These are phyloP conservation scores for Lithophane semibrunnea DNA, from an alignment of 2,888 invertebrate genomes.

Conservation along the genomic window DNA sequence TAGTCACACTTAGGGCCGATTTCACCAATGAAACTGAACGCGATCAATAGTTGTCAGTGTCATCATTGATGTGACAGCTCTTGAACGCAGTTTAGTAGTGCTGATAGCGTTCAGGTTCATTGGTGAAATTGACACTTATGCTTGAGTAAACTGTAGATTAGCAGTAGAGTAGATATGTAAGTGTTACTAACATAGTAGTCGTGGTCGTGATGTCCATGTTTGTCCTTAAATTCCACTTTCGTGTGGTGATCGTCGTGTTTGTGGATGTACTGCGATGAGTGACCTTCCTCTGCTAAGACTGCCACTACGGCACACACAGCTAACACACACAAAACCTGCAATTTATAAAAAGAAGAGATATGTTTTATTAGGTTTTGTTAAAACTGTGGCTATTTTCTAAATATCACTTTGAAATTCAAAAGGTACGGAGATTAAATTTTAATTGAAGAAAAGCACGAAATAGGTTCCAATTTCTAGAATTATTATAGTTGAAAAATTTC, in stretches of 20 bases:
- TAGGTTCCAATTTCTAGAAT: neutral
- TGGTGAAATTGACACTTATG: too few relatives aligned
- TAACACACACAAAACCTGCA: conserved; percentile 68
- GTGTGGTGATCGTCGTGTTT: conserved; percentile 70
- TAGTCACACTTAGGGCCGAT: too few relatives aligned
- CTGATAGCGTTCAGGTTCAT: too few relatives aligned
- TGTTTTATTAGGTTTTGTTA: neutral
- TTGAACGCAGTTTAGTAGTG: too few relatives aligned
- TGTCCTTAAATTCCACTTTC: conserved; percentile 57
- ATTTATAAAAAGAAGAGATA: neutral
- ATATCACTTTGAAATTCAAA: neutral
- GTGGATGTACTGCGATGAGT: conserved; percentile 74
- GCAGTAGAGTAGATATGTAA: neutral
- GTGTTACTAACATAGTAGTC: conserved; percentile 56
- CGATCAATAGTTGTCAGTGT: too few relatives aligned
- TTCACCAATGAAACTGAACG: too few relatives aligned
- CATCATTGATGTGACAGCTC: too few relatives aligned
- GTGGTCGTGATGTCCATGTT: conserved; percentile 58
- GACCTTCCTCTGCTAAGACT: conserved; percentile 58
- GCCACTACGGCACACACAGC: conserved; percentile 42
- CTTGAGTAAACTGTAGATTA: neutral
- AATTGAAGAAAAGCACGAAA: neutral
- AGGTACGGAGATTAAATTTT: neutral
- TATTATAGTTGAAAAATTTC: neutral
- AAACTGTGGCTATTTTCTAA: neutral